These are phyloP conservation scores for Calliopsis andreniformis DNA, from an alignment of 1,140 invertebrate species.

Conservation along the genomic window DNA sequence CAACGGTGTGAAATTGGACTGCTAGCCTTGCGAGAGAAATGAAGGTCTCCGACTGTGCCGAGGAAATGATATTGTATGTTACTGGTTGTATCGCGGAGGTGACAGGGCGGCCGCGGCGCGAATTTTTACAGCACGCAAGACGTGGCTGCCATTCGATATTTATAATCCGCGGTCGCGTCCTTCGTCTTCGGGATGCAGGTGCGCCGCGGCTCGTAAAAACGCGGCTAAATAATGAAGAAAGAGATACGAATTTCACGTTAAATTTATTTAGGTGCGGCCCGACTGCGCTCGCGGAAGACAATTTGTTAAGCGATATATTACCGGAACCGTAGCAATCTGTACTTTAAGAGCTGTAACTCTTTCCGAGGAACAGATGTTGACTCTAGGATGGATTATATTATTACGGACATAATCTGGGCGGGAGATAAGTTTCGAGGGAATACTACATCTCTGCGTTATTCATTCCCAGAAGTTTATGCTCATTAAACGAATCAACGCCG, in stretches of 20 bases:
- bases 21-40: constrained; percentile 75
- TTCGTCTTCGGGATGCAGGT: constrained; percentile 6
- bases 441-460: too few relatives aligned
- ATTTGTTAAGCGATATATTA: too few relatives aligned
- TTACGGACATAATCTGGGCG: too few relatives aligned
- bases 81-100: constrained; percentile 59
- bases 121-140: constrained; percentile 55
- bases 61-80: constrained; percentile 75
- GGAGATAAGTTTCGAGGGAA: too few relatives aligned
- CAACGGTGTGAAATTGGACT: constrained; percentile 80
- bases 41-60: constrained; percentile 70
- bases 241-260: constrained; percentile 6
- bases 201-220: constrained; percentile 5
- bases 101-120: constrained; percentile 47
- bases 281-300: too few relatives aligned
- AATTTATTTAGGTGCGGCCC: constrained; percentile 11
- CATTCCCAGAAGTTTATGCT: too few relatives aligned
- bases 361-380: too few relatives aligned
- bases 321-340: too few relatives aligned
- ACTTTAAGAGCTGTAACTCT: too few relatives aligned
- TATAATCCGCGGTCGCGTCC: constrained; percentile 48
- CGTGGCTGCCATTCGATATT: constrained; percentile 59
- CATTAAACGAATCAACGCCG: too few relatives aligned
- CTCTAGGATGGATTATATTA: too few relatives aligned
- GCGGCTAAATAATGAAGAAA: constrained; percentile 29